Conservation (phyloP, 2,797 vertebrate genomes). For the Holocentrus rufus region DNA sequence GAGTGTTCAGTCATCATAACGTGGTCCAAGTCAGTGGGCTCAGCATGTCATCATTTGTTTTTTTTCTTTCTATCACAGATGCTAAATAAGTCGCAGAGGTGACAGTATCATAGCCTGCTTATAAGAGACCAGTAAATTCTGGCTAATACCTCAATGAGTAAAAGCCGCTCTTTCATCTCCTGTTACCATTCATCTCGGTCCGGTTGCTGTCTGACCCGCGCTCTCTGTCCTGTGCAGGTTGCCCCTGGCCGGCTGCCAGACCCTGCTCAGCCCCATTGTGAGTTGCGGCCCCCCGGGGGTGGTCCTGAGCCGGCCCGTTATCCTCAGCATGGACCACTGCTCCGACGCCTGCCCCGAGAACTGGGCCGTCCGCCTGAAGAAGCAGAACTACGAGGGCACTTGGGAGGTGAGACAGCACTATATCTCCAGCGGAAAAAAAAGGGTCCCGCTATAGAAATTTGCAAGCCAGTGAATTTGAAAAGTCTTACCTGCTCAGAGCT, state of each 20-base stretch:
- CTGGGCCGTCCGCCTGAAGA: constrained; percentile 97
- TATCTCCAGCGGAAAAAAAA: constrained; percentile 43
- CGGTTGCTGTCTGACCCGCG: background rate
- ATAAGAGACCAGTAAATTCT: constrained; percentile 54
- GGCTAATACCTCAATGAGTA: constrained; percentile 52
- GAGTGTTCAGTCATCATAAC: constrained; percentile 54
- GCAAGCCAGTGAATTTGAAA: constrained; percentile 53
- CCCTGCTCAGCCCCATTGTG: constrained; percentile 95
- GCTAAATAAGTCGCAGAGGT: constrained; percentile 59
- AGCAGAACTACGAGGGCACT: constrained; percentile 94
- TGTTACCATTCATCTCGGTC: constrained; percentile 39
- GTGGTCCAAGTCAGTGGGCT: constrained; percentile 33
- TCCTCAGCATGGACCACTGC: constrained; percentile 97
- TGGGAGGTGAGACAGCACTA: constrained; percentile 91
- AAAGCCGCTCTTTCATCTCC: constrained; percentile 37
- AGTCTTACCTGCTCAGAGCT: constrained; percentile 47
- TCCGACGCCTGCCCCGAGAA: constrained; percentile 94
- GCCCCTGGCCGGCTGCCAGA: constrained; percentile 96
- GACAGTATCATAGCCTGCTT: constrained; percentile 51
- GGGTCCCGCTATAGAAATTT: constrained; percentile 55
- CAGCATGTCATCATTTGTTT: constrained; percentile 50
- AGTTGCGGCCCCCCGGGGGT: constrained; percentile 97
- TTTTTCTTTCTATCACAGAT: constrained; percentile 49
- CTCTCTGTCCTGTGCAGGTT: constrained; percentile 81
- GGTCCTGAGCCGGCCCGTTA: constrained; percentile 93